Evolutionary conservation across 1,140 invertebrate genomes (phyloP), one percentile per base, ranked within the genome.

Genomic region (Drosophila elegans): DNA sequence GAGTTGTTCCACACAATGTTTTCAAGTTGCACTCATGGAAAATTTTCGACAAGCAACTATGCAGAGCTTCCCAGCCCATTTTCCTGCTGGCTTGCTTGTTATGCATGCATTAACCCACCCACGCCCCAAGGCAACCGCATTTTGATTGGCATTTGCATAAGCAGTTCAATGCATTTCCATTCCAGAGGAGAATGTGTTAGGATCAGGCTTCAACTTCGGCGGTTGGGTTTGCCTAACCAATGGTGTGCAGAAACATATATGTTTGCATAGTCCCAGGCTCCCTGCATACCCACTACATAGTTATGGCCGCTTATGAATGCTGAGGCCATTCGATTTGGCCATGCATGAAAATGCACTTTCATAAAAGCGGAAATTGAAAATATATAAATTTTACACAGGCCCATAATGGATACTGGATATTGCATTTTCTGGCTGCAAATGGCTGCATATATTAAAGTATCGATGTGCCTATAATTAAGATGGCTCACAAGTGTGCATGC

Each of bases 91-190:
- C 32, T 13, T 6, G 10, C 49, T 36, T 4, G 49, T 57, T 69
- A 48, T 66, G 38, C 39, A 36, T 55, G 51, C 38, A n/a, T 59
- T 34, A 56, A 42, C 4, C 67, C 44, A 10, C 25, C 36, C 42
- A 48, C 29, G 39, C 54, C 39, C 11, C 42, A 32, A 56, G 38
- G 74, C 44, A 78, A 68, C 69, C 86, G 68, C 63, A 83, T 88
- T 88, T 86, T 88, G 83, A 86, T 86, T 86, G 84, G 71, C 83
- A 86, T 86, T 86, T 86, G 83, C 83, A 86, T 88, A 86, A 86
- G 83, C 83, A 86, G 83, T 86, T 88, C 83, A 82, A 83, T 86
- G 83, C 79, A 88, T 74, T 86, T 88, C 75, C 74, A 69, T 63
- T 62, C 36, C 56, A 60, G 48, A 63, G 57, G 6, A 16, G 11